Evolutionary conservation across 2,888 invertebrate species (phyloP).

Genomic region (Phortica okadai): DNA sequence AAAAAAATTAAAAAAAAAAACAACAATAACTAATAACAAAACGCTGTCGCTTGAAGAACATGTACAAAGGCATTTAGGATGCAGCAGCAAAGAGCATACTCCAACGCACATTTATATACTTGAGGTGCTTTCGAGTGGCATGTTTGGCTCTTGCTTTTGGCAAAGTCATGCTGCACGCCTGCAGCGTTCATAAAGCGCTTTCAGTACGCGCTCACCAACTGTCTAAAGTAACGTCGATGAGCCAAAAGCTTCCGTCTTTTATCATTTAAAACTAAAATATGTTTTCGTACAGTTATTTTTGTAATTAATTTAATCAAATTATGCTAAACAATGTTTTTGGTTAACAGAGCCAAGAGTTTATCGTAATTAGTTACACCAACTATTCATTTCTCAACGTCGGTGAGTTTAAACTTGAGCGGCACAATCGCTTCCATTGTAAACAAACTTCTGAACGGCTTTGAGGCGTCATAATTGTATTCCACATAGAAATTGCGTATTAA

Average conservation of each 20-base stretch:
- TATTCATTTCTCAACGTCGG: slow-evolving; percentile 52
- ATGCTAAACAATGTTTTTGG: too few relatives aligned
- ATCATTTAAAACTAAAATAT: too few relatives aligned
- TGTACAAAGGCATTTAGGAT: slow-evolving; percentile 29
- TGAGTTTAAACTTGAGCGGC: slow-evolving; percentile 72
- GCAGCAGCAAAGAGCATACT: slow-evolving; percentile 32
- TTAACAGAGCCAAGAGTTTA: too few relatives aligned
- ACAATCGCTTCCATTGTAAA: slow-evolving; percentile 70
- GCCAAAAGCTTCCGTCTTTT: too few relatives aligned
- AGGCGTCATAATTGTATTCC: slow-evolving; percentile 61
- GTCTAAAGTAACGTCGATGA: too few relatives aligned
- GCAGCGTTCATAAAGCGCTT: background rate
- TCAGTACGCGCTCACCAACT: background rate
- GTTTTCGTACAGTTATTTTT: too few relatives aligned
- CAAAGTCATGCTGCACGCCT: slow-evolving; percentile 1
- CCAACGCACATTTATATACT: background rate
- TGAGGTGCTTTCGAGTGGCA: background rate
- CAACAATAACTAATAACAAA: slow-evolving; percentile 29
- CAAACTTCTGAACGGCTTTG: slow-evolving; percentile 53
- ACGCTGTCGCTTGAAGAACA: background rate
- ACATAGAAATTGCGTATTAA: slow-evolving; percentile 67
- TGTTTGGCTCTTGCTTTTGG: slow-evolving; percentile 5
- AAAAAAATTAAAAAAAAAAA: slow-evolving; percentile 20
- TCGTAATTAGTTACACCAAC: background rate
- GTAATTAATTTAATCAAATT: too few relatives aligned